Conservation (phyloP, 2,113 vertebrate genomes). For the Dicerorhinus sumatrensis region DNA sequence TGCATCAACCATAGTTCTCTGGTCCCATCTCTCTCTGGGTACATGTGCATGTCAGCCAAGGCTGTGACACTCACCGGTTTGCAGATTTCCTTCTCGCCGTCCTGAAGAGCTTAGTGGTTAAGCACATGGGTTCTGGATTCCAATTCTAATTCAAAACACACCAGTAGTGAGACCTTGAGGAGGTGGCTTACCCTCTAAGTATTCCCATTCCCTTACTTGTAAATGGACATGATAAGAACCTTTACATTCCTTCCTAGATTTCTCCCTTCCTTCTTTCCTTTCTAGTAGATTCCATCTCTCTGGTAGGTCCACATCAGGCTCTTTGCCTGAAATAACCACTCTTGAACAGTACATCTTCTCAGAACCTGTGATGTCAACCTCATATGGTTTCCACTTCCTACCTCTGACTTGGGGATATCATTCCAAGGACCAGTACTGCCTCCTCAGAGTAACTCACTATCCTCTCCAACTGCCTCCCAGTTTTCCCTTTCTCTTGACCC, state of each 20-base stretch:
- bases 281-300: background rate
- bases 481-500: background rate
- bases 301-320: rapidly evolving
- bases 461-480: rapidly evolving
- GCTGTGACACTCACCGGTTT: rapidly evolving
- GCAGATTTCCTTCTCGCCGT: background rate
- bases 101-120: background rate
- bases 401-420: background rate
- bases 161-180: too few species aligned
- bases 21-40: too few species aligned
- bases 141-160: too few species aligned
- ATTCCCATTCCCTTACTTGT: background rate
- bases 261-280: background rate
- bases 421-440: rapidly evolving
- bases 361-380: background rate
- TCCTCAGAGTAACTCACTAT: too few species aligned
- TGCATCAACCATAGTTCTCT: background rate
- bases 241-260: too few species aligned
- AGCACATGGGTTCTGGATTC: background rate
- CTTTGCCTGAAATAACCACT: background rate
- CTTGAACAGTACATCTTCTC: background rate
- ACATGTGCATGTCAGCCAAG: too few species aligned
- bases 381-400: background rate
- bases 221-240: rapidly evolving
- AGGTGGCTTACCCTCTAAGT: rapidly evolving